Conservation (phyloP, 2,888 invertebrate genomes). For the Heterodera filipjevi region DNA sequence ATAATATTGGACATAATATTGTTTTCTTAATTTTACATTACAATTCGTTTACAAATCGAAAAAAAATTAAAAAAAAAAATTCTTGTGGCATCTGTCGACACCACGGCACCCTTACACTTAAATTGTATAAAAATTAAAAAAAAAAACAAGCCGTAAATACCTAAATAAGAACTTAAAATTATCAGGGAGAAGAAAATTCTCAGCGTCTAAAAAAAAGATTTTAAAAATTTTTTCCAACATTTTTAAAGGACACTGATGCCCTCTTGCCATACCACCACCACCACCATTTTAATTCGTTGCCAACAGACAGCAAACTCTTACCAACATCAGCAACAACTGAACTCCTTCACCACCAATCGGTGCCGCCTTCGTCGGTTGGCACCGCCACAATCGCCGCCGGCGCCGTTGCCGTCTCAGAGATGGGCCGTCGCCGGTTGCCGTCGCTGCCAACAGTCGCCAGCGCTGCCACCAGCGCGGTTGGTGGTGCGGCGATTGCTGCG, state of each 20-base stretch:
- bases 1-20: too few species aligned
- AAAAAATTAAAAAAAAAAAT: too few species aligned
- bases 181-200: too few species aligned
- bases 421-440: constrained; percentile 63
- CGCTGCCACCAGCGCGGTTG: background rate
- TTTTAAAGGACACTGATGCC: background rate
- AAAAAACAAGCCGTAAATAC: too few species aligned
- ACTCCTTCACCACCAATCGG: background rate
- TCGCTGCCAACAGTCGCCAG: constrained; percentile 42
- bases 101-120: too few species aligned
- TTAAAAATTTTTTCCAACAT: background rate
- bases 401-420: constrained; percentile 31
- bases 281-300: background rate
- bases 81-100: too few species aligned
- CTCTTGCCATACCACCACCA: background rate
- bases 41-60: too few species aligned
- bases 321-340: constrained; percentile 12
- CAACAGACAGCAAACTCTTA: background rate
- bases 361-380: background rate
- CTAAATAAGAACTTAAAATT: too few species aligned
- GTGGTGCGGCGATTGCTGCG: background rate
- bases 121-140: too few species aligned
- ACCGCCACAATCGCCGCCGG: background rate
- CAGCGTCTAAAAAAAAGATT: too few species aligned
- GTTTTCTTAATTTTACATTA: too few species aligned